Conservation (phyloP, 2,888 invertebrate species). For the Stomorhina lunata region DNA sequence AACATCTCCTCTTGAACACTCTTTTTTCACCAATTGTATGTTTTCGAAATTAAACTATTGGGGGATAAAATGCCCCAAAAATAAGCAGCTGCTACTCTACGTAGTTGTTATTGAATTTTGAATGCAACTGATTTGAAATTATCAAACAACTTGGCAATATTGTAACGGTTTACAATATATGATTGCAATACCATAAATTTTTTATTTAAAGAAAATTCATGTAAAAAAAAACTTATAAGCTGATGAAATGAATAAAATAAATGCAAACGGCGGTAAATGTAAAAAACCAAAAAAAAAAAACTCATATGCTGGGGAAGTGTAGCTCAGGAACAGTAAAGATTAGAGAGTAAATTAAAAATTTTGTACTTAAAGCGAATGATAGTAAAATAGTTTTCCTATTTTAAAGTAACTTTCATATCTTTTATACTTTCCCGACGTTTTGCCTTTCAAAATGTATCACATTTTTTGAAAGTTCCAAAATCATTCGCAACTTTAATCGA, state of each 20-base stretch:
- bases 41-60: conserved; percentile 14
- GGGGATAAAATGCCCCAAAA: conserved; percentile 17
- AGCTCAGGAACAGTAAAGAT: neutral
- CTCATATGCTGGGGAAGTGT: conserved; percentile 39
- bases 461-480: too few species aligned
- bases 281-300: conserved; percentile 7
- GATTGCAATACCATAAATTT: neutral
- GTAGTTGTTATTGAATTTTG: conserved; percentile 16
- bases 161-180: conserved; percentile 26
- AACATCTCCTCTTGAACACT: conserved; percentile 51
- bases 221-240: conserved; percentile 18
- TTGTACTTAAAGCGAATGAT: too few species aligned
- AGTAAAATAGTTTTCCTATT: too few species aligned
- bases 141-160: conserved; percentile 39
- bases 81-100: conserved; percentile 50
- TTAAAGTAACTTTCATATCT: too few species aligned
- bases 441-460: too few species aligned
- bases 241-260: conserved; percentile 44
- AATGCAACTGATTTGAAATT: conserved; percentile 42
- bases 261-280: conserved; percentile 55
- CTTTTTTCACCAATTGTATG: conserved; percentile 63
- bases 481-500: too few species aligned
- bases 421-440: too few species aligned
- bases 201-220: conserved; percentile 16
- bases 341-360: neutral